Conservation (phyloP, 2,797 vertebrate genomes). For the Propithecus perrieri region DNA sequence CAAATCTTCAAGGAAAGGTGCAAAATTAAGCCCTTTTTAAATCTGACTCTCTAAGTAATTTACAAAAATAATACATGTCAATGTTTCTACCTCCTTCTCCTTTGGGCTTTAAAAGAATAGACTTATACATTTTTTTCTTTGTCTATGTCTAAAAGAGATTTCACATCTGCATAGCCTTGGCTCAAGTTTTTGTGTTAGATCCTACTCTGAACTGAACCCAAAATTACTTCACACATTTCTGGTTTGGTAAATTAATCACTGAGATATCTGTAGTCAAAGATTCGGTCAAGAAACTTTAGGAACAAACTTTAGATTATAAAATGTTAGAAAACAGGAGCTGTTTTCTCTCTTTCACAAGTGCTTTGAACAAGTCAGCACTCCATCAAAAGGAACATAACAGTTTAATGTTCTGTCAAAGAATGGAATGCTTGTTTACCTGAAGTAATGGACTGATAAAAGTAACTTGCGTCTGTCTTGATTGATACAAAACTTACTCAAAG, state of each 20-base stretch:
- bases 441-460: slow-evolving; percentile 65
- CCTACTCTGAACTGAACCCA: not conserved
- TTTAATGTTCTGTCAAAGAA: slow-evolving; percentile 63
- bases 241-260: not conserved
- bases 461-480: not conserved
- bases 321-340: slow-evolving; percentile 28
- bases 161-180: not conserved
- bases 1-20: not conserved
- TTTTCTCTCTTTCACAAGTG: slow-evolving; percentile 36
- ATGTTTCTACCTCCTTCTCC: not conserved
- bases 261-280: not conserved
- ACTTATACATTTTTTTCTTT: not conserved
- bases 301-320: slow-evolving; percentile 23
- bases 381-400: slow-evolving; percentile 51
- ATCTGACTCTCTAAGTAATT: not conserved
- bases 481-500: slow-evolving; percentile 50
- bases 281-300: slow-evolving; percentile 16
- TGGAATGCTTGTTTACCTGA: slow-evolving; percentile 68
- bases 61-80: not conserved
- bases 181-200: not conserved
- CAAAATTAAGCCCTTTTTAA: not conserved
- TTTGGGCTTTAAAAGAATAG: not conserved
- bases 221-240: not conserved
- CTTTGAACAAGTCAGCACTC: slow-evolving; percentile 48
- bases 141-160: not conserved